Percentiles rank a stretch among this genome's conserved stretches.
phyloP scores from a whole-genome alignment of 2,888 invertebrate genomes.

The Agrotis ipsilon region DNA sequence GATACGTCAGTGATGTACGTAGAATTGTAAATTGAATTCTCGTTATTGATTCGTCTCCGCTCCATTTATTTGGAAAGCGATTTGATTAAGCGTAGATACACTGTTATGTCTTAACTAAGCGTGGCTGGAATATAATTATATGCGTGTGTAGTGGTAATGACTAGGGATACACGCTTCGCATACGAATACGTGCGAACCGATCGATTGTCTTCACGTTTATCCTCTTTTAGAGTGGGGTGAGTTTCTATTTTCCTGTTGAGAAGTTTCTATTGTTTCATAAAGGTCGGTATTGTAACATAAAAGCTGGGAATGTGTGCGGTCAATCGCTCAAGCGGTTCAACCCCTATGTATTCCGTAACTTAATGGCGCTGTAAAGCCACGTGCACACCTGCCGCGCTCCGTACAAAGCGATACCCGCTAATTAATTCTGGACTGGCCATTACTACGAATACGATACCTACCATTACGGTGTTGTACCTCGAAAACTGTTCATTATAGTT shows the following conservation, averaged over 20 bases:
- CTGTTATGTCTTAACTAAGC: slow-evolving; percentile 79
- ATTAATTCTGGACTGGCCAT: slow-evolving; percentile 86
- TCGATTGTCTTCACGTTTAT: slow-evolving; percentile 65
- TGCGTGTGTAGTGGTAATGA: slow-evolving; percentile 69
- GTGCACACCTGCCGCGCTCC: slow-evolving; percentile 82
- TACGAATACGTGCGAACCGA: slow-evolving; percentile 59
- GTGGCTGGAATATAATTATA: slow-evolving; percentile 77
- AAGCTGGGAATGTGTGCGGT: slow-evolving; percentile 73
- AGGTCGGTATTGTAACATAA: slow-evolving; percentile 65
- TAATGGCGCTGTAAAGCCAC: slow-evolving; percentile 85
- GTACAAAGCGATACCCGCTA: slow-evolving; percentile 79
- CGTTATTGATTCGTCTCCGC: slow-evolving; percentile 87
- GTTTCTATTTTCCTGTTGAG: slow-evolving; percentile 61
- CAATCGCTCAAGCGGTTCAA: slow-evolving; percentile 81
- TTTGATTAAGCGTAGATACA: slow-evolving; percentile 84
- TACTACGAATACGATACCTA: slow-evolving; percentile 80
- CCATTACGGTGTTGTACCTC: slow-evolving; percentile 75
- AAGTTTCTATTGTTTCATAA: slow-evolving; percentile 68
- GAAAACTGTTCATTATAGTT: slow-evolving; percentile 76
- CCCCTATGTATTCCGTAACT: slow-evolving; percentile 75
- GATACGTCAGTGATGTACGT: slow-evolving; percentile 89
- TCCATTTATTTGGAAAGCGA: slow-evolving; percentile 87
- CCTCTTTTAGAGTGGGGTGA: slow-evolving; percentile 57
- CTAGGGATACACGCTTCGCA: slow-evolving; percentile 67
- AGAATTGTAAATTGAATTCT: slow-evolving; percentile 89